Evolutionary conservation across 2,888 invertebrate species (phyloP).

Genomic region (Pyrrhosoma nymphula): DNA sequence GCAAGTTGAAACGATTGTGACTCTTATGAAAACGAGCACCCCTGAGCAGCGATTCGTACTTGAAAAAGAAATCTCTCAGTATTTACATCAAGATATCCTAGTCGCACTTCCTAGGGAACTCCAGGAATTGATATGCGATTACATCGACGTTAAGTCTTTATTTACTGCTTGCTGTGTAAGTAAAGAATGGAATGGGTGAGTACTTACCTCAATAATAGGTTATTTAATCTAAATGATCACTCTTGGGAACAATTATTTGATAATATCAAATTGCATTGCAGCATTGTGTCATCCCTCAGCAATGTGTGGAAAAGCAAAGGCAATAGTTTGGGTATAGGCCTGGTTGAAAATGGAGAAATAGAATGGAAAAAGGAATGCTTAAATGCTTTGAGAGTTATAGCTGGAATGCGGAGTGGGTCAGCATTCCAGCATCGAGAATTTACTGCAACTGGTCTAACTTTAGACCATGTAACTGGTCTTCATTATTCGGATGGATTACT

Average conservation of each 20-base stretch:
- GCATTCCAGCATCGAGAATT: conserved; percentile 68
- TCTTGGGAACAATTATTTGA: no score
- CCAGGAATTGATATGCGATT: conserved; percentile 69
- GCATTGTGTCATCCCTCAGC: conserved; percentile 68
- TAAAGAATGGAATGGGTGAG: conserved; percentile 70
- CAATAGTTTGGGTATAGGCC: conserved; percentile 60
- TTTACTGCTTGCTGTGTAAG: conserved; percentile 69
- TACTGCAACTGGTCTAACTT: conserved; percentile 66
- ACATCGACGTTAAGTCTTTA: conserved; percentile 68
- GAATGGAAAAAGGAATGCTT: conserved; percentile 69
- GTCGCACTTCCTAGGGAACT: conserved; percentile 69
- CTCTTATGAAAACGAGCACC: conserved; percentile 29
- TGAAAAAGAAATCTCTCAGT: conserved; percentile 34
- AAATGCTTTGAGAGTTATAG: conserved; percentile 60
- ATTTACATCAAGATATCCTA: conserved; percentile 68
- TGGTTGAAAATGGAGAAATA: conserved; percentile 11
- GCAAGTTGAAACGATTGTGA: conserved; percentile 37
- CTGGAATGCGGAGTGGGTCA: conserved; percentile 63
- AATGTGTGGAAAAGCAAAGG: conserved; percentile 69
- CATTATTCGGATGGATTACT: conserved; percentile 69
- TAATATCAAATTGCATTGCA: conserved; percentile 34
- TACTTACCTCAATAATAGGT: not conserved
- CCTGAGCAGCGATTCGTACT: conserved; percentile 51
- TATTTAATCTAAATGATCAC: not conserved
- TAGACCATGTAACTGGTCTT: conserved; percentile 69